Conservation (phyloP, 2,888 invertebrate genomes). For the Lymantria monacha region DNA sequence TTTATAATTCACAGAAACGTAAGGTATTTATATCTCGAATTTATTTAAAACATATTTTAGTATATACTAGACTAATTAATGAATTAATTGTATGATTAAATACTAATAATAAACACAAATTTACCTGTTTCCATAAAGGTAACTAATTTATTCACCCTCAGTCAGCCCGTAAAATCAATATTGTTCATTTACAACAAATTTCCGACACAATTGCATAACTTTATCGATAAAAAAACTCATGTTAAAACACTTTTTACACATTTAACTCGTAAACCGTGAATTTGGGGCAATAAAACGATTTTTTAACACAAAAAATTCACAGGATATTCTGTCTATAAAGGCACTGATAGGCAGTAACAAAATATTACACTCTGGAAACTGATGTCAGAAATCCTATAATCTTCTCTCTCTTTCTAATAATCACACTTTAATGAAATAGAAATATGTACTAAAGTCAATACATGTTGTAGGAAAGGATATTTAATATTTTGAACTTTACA, state of each 20-base stretch:
- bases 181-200: conserved; percentile 18
- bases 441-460: neutral
- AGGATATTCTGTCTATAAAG: conserved; percentile 9
- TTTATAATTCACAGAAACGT: no score
- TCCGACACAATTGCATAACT: conserved; percentile 2
- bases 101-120: neutral
- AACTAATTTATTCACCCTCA: neutral
- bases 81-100: no score
- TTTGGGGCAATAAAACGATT: conserved; percentile 2
- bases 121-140: conserved; percentile 7
- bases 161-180: conserved; percentile 25
- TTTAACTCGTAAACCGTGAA: neutral
- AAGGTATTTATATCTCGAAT: no score
- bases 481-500: neutral
- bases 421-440: conserved; percentile 1
- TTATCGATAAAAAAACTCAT: neutral
- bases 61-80: no score
- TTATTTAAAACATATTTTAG: no score
- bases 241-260: conserved; percentile 1
- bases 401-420: conserved; percentile 16
- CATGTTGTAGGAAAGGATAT: conserved; percentile 1
- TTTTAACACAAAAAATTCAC: conserved; percentile 10
- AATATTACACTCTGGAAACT: conserved; percentile 10
- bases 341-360: conserved; percentile 25
- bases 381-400: conserved; percentile 11